These are phyloP conservation scores for Xestia xanthographa DNA, from an alignment of 2,888 invertebrate genomes.

Conservation along the genomic window DNA sequence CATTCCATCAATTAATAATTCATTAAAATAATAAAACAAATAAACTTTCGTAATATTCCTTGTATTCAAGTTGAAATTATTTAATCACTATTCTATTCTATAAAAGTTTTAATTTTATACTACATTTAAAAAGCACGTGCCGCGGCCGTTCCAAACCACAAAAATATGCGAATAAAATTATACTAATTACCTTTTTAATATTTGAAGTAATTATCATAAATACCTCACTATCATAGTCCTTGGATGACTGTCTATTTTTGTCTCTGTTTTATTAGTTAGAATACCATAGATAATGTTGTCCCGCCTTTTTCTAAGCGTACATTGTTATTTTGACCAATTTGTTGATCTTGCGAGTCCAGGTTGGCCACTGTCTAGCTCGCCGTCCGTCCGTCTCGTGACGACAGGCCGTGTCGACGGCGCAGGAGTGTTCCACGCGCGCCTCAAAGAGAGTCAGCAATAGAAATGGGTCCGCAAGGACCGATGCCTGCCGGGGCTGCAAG, in stretches of 20 bases:
- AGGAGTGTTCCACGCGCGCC: too few species aligned
- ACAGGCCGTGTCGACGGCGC: too few species aligned
- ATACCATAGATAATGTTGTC: slow-evolving; percentile 1
- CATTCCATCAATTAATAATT: background rate
- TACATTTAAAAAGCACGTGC: slow-evolving; percentile 13
- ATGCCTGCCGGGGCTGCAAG: too few species aligned
- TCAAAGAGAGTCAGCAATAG: too few species aligned
- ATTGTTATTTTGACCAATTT: too few species aligned
- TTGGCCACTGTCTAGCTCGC: too few species aligned
- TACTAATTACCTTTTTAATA: slow-evolving; percentile 40
- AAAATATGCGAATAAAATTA: slow-evolving; percentile 43
- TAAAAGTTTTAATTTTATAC: background rate
- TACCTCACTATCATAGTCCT: slow-evolving; percentile 21
- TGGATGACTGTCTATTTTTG: slow-evolving; percentile 20
- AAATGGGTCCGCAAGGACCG: too few species aligned
- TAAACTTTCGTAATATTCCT: background rate
- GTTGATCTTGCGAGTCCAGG: too few species aligned
- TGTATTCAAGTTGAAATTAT: background rate
- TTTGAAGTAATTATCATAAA: slow-evolving; percentile 36
- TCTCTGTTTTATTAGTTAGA: too few species aligned
- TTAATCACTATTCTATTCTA: too few species aligned
- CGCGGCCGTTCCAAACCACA: background rate
- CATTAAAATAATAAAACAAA: background rate
- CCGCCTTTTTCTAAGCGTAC: slow-evolving; percentile 21
- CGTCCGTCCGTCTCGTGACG: too few species aligned